Evolutionary conservation across 2,113 vertebrate genomes (phyloP), one percentile per base, ranked within the genome.

Genomic region (Ailurus styani): DNA sequence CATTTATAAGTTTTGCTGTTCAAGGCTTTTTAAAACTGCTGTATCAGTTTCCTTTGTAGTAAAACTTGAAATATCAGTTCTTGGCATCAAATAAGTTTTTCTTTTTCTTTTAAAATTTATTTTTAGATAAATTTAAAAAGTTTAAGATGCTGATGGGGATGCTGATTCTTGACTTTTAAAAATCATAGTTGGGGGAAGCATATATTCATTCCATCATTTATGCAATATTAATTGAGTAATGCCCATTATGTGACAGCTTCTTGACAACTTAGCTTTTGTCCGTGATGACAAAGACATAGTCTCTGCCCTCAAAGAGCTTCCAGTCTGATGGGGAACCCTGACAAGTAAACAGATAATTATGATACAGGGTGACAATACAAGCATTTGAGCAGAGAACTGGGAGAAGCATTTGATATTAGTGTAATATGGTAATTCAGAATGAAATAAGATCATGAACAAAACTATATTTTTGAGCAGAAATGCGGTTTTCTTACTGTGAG

Each of bases 71-170:
- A 75, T 86, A 86, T 21, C n/a, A 66, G 45, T 93, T 81, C 34
- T 91, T 95, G 78, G 37, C 72, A 91, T 92, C 54, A 87, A 50
- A 37, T 70, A 89, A 73, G 25, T 62, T 54, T 68, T 75, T 85
- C 25, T 97, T 91, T 95, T 72, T 93, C 34, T 96, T 93, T 91
- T 54, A 86, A 94, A 83, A 86, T 42, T 31, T 40, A 87, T 73
- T 90, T 94, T 70, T 68, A 94, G 50, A 66, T 87, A 86, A 81
- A 50, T 83, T 93, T 31, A 52, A 93, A 97, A 94, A n/a, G 66
- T 11, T 92, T 92, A 68, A 89, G 34, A 92, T 55, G 8, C 42
- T 14, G 14, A 45, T 18, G 42, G n/a, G 57, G 9, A 77, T 45
- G 40, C 60, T 91, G 29, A 54, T 52, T 37, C 34, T 84, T 60